Conservation (phyloP, 1,140 invertebrate species). For the Tribolium castaneum region DNA sequence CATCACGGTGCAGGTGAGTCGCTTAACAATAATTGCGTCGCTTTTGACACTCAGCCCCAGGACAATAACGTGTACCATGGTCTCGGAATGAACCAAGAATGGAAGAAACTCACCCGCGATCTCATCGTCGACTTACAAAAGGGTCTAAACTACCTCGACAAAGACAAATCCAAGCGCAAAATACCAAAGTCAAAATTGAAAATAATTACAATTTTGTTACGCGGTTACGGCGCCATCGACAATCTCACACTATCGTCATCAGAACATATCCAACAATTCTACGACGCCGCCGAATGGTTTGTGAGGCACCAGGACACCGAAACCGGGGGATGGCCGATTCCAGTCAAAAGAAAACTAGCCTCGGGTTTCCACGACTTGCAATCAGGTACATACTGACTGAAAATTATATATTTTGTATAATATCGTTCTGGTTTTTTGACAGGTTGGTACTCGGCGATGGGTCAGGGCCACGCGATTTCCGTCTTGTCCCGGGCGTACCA, state of each 20-base stretch:
- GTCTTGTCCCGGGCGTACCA: slow-evolving; percentile 90
- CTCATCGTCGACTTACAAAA: slow-evolving; percentile 93
- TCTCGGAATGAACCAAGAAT: slow-evolving; percentile 77
- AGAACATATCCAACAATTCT: slow-evolving; percentile 91
- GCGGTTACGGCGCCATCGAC: slow-evolving; percentile 82
- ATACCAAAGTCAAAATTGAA: slow-evolving; percentile 82
- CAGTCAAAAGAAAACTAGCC: slow-evolving; percentile 81
- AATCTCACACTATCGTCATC: slow-evolving; percentile 86
- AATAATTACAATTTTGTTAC: slow-evolving; percentile 73
- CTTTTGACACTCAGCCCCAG: slow-evolving; percentile 60
- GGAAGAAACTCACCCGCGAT: slow-evolving; percentile 88
- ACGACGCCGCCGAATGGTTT: slow-evolving; percentile 94
- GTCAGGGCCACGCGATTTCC: slow-evolving; percentile 96
- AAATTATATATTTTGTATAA: not conserved
- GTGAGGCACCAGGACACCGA: slow-evolving; percentile 83
- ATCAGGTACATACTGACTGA: slow-evolving; percentile 43
- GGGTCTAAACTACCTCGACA: slow-evolving; percentile 74
- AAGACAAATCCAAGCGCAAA: slow-evolving; percentile 76
- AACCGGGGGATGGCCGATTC: slow-evolving; percentile 90
- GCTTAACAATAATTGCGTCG: not conserved
- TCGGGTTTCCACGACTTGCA: slow-evolving; percentile 74
- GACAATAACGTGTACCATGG: slow-evolving; percentile 89
- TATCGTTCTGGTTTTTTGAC: slow-evolving; percentile 38
- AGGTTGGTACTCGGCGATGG: slow-evolving; percentile 94
- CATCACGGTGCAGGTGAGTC: slow-evolving; percentile 77